Base-by-base conservation (phyloP, 2,888 invertebrate species). In the Neuroscelio doddi region DNA sequence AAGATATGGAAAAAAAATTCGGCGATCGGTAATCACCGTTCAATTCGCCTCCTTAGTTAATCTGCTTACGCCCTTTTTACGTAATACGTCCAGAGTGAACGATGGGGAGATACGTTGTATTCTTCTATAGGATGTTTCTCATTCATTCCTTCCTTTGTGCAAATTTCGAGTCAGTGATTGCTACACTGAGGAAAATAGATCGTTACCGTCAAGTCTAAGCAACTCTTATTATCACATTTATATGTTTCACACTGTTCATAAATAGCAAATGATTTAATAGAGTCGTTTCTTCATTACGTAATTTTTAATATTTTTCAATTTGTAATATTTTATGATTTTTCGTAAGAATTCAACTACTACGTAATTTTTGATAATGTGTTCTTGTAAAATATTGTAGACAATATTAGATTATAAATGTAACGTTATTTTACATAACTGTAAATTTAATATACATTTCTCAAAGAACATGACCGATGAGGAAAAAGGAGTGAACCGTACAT, bases 401-500 rank as follows among this genome's bases (percentile, higher is more conserved):
- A n/a, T n/a, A n/a, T n/a, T n/a, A n/a, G n/a, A n/a, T n/a, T n/a
- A n/a, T n/a, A n/a, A n/a, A n/a, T n/a, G 21, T 21, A 21, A 21
- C 21, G 2, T 2, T 21, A 3, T 21, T 21, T 2, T 3, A 5
- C 21, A 5, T 3, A 5, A 21, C 24, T 26, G 26, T n/a, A 24
- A 24, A 10, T 10, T 41, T 24, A 24, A 24, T 41, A 12, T 41
- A 41, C 24, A 24, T 26, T 24, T 41, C 41, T 26, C 41, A 41
- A 41, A 41, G 41, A 24, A 12, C 24, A 21, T 24, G 12, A 24
- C 26, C 41, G 41, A 26, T 12, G 39, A 10, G 10, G 12, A 26
- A 39, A 59, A 71, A 70, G 68, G 70, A 71, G 74, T 58, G 69
- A 71, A 59, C 66, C 55, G 34, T 39, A 63, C 36, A 68, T 72